Percentiles rank a stretch among this genome's conserved stretches.
phyloP scores from a whole-genome alignment of 2,888 invertebrate species.

The Tipula confusa region DNA sequence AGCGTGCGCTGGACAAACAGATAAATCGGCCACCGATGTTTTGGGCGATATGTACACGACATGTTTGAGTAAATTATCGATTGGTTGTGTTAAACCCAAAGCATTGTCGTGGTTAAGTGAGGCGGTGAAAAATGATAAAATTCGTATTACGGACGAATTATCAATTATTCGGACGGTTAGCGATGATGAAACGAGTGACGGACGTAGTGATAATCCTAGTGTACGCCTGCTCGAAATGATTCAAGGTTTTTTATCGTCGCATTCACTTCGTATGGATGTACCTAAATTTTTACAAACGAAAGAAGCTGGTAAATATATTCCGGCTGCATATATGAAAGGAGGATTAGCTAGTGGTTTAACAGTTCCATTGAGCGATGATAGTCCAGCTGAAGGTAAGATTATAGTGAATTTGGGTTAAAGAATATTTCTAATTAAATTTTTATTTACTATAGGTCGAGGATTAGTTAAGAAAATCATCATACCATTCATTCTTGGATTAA shows the following conservation, averaged over 20 bases:
- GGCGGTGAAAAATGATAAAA: slow-evolving; percentile 62
- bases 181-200: slow-evolving; percentile 41
- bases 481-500: slow-evolving; percentile 79
- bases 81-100: slow-evolving; percentile 73
- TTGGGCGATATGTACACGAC: slow-evolving; percentile 62
- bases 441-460: slow-evolving; percentile 64
- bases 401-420: too few relatives aligned
- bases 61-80: slow-evolving; percentile 64
- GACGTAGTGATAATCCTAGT: slow-evolving; percentile 51
- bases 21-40: slow-evolving; percentile 58
- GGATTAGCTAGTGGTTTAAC: slow-evolving; percentile 62
- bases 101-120: slow-evolving; percentile 69
- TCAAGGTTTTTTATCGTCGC: slow-evolving; percentile 69
- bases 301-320: slow-evolving; percentile 47
- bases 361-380: slow-evolving; percentile 63
- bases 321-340: slow-evolving; percentile 44
- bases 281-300: slow-evolving; percentile 57
- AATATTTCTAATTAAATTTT: slow-evolving; percentile 29
- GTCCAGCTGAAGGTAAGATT: slow-evolving; percentile 43
- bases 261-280: slow-evolving; percentile 69
- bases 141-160: slow-evolving; percentile 71
- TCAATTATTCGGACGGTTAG: slow-evolving; percentile 61
- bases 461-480: slow-evolving; percentile 79
- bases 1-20: slow-evolving; percentile 37
- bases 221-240: slow-evolving; percentile 49